Evolutionary conservation across 2,888 invertebrate genomes (phyloP), one percentile per base, ranked within the genome.

Genomic region (Ophonus ardosiacus): DNA sequence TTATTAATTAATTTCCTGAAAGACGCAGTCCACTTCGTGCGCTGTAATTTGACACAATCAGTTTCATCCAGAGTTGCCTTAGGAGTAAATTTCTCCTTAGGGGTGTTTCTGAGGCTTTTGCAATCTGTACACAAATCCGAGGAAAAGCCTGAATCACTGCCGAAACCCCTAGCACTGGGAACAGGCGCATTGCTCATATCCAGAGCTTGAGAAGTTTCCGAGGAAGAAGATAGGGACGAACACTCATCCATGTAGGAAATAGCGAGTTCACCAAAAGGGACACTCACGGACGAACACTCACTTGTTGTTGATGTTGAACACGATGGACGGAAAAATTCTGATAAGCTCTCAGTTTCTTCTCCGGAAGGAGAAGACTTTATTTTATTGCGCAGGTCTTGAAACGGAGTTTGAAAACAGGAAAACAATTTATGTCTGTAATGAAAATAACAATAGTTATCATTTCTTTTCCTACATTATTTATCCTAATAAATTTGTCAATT

Each of bases 21-120:
- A 4, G 94, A 94, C 0, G 94, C 93, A 17, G 94, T 94, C 94
- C 94, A 94, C 87, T 92, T 92, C 71, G 93, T 93, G 15, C 93
- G 91, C 8, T 91, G 92, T 85, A 93, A 89, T 87, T 91, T 91
- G 86, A 91, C 91, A 88, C 91, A 91, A 82, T 92, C 91, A 13
- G 89, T 88, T 86, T 92, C 91, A 86, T 91, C 91, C 85, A 92
- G 86, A 21, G 89, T 89, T 21, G 88, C 88, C 85, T 89, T 90
- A 51, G 90, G 90, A 85, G 90, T 89, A 86, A 91, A 91, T 86
- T 91, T 91, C 84, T 91, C 91, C 87, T 90, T 90, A 17, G 91
- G 90, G n/a, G 91, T 91, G 43, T 91, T 90, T n/a, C 89, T 88
- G 85, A 90, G 90, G 87, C 90, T 90, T 86, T 91, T 91, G 86